Evolutionary conservation across 2,113 vertebrate species (phyloP).

Genomic region (Caranx melampygus): DNA sequence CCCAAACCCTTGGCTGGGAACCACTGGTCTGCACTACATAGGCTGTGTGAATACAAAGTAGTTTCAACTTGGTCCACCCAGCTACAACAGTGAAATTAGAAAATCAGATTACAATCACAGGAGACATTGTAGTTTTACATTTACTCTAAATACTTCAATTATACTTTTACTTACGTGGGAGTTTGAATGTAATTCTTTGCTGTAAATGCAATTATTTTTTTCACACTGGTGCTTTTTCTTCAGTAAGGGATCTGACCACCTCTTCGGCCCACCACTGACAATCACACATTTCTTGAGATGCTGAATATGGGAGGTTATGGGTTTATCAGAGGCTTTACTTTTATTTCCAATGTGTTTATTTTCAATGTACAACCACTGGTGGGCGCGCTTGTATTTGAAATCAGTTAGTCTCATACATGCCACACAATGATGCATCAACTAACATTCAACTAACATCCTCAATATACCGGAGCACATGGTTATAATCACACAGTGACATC

Average conservation of each 20-base stretch:
- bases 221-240: no score
- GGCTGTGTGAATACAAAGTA: no score
- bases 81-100: no score
- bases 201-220: neutral
- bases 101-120: no score
- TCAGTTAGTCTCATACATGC: neutral
- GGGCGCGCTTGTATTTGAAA: conserved; percentile 42
- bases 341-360: neutral
- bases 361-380: conserved; percentile 29
- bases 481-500: rapidly evolving
- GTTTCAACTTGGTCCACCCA: no score
- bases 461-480: rapidly evolving
- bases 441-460: neutral
- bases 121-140: no score
- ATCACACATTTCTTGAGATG: no score
- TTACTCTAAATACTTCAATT: no score
- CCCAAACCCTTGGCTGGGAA: no score
- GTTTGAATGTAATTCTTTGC: neutral
- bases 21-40: no score
- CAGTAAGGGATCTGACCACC: no score
- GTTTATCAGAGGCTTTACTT: neutral
- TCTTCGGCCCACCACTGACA: neutral
- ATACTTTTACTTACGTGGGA: neutral
- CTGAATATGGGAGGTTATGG: neutral
- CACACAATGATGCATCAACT: neutral